Evolutionary conservation across 2,113 vertebrate genomes (phyloP), one percentile per base, ranked within the genome.

Genomic region (Lampris megalopsis): DNA sequence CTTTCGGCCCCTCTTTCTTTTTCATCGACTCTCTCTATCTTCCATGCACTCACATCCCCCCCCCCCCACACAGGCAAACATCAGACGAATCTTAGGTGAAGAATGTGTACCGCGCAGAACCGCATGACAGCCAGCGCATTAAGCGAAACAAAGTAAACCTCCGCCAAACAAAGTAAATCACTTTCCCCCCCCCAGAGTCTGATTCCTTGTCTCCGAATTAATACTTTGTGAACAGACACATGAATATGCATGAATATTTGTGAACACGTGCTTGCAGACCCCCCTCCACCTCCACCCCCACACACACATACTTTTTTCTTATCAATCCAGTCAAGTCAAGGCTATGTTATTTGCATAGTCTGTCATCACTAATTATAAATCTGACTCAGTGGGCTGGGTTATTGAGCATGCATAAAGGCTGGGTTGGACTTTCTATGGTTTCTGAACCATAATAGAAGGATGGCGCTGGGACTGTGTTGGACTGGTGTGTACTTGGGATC

Each of bases 171-270:
- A 38, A n/a, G 42, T 24, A 72, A 83, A 71, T 71, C 66, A 24
- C 24, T 69, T 73, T 54, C 66, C 56, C 67, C 56, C 67, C 68
- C 61, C 9, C 9, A 35, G 0, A 35, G 11, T 63, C 71, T 88
- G 73, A 88, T 80, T 63, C 37, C 60, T 49, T 63, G 63, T 54
- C 73, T 58, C 57, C 73, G 67, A 80, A 88, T 90, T 85, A 84
- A 88, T 91, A 73, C 40, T 38, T 61, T 43, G 45, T 53, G 41
- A 67, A 58, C 13, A 36, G 52, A 62, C 40, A 43, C 63, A 77
- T 45, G 6, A 6, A 36, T n/a, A 63, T 9, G 60, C 77, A 57
- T 24, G 71, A 48, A 69, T 40, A 58, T 4, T 42, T 3, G 38
- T 45, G 48, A 35, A 43, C 10, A 68, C n/a, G 38, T 58, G 40